These are phyloP conservation scores for Netelia fuscicornis DNA, from an alignment of 2,888 invertebrate genomes.

Conservation along the genomic window DNA sequence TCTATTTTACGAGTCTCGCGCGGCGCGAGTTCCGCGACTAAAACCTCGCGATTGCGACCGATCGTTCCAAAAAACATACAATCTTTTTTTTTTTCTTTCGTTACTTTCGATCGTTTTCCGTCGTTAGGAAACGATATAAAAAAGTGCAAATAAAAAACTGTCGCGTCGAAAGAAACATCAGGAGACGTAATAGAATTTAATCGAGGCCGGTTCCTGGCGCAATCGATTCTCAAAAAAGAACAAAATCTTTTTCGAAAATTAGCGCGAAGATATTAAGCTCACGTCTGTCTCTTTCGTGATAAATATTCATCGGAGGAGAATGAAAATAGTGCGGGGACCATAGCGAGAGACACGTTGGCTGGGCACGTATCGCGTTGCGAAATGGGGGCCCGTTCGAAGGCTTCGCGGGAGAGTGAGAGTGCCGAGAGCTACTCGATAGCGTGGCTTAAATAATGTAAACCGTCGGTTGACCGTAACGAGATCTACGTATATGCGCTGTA, in stretches of 20 bases:
- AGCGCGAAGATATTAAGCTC: too few species aligned
- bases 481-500: slow-evolving; percentile 26
- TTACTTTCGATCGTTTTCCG: too few species aligned
- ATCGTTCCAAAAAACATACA: background rate
- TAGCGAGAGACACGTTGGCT: slow-evolving; percentile 6
- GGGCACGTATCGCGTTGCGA: slow-evolving; percentile 23
- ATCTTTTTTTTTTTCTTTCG: background rate
- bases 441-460: slow-evolving; percentile 77
- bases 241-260: background rate
- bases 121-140: too few species aligned
- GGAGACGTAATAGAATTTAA: too few species aligned
- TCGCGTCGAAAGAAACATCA: too few species aligned
- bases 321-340: background rate
- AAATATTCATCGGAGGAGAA: slow-evolving; percentile 8
- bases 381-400: slow-evolving; percentile 14
- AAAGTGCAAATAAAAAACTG: too few species aligned
- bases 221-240: background rate
- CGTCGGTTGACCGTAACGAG: slow-evolving; percentile 57
- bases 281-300: background rate
- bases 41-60: background rate
- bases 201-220: too few species aligned
- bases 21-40: slow-evolving; percentile 1
- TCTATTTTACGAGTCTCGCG: slow-evolving; percentile 17
- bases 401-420: slow-evolving; percentile 6
- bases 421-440: slow-evolving; percentile 40